Conservation (phyloP, 2,888 invertebrate genomes). For the Ectemnius continuus region DNA sequence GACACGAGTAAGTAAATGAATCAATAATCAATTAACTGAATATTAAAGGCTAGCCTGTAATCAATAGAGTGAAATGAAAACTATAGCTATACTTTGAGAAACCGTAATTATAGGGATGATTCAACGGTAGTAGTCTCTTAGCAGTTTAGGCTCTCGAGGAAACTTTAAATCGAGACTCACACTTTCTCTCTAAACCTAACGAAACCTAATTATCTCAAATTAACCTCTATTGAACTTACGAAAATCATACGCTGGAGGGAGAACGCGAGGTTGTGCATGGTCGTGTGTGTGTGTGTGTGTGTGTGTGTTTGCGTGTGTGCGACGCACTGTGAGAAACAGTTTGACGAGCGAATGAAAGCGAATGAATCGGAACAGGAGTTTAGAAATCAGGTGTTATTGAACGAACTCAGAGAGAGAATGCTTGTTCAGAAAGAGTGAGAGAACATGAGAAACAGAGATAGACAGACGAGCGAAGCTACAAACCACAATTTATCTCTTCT, state of each 20-base stretch:
- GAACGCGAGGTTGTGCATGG: conserved; percentile 23
- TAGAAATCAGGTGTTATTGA: background rate
- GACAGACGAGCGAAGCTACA: conserved; percentile 39
- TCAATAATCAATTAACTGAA: conserved; percentile 72
- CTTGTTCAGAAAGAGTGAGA: background rate
- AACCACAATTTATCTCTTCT: conserved; percentile 66
- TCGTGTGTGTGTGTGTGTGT: too few relatives aligned
- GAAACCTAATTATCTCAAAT: conserved; percentile 67
- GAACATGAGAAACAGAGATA: background rate
- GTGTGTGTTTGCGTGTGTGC: too few relatives aligned
- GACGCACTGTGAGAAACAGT: too few relatives aligned
- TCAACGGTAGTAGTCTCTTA: conserved; percentile 72
- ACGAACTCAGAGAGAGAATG: background rate
- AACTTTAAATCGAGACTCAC: conserved; percentile 70
- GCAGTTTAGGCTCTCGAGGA: conserved; percentile 64
- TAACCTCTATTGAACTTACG: conserved; percentile 56
- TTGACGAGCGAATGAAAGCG: too few relatives aligned
- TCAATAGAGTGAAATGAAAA: conserved; percentile 60
- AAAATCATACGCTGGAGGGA: too few relatives aligned
- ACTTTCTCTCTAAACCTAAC: conserved; percentile 75
- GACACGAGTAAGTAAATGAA: conserved; percentile 51
- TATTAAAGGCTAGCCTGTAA: conserved; percentile 73
- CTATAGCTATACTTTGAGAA: conserved; percentile 70
- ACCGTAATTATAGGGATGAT: conserved; percentile 71
- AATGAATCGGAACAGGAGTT: too few relatives aligned